Base-by-base conservation (phyloP, 2,113 vertebrate species). In the Ophthalmolycus amberensis region DNA sequence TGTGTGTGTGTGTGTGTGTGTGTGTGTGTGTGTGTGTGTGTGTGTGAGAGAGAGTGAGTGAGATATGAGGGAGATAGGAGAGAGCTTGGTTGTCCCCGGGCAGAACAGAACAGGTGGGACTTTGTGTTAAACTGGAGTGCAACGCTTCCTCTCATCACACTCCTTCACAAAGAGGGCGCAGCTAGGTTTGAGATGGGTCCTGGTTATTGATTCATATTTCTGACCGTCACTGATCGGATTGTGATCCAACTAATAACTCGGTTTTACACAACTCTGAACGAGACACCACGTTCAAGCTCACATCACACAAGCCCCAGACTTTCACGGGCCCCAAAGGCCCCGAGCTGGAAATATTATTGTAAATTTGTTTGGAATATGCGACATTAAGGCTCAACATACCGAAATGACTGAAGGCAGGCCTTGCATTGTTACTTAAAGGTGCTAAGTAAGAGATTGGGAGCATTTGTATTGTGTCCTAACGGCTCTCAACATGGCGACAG, bases 91-190 rank as follows among this genome's bases (percentile, higher is more conserved):
- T 89, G 64, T 22, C 46, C 63, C n/a, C 6, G 8, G 42, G 69
- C 58, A 77, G 48, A 76, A 59, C 69, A 84, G 68, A 71, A 60
- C 67, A 83, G 74, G 69, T 64, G 81, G 70, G 79, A 68, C 52
- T 63, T 56, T 62, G 50, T 71, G 34, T 67, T 77, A 77, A 76
- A 76, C 46, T 48, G 52, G 62, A 80, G 54, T 27, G 42, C 79
- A 82, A 62, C 62, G 63, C 50, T 66, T 85, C 65, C 66, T 70
- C 54, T 52, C 20, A 54, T 62, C 5, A n/a, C 69, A 71, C 29
- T 71, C 27, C 60, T 56, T 79, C 67, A 11, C 62, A 63, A 46
- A 59, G 25, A 42, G 56, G 16, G 15, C 29, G 32, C 15, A 29
- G 34, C 34, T 34, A 34, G 34, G 34, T 34, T 6, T 16, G 38